Evolutionary conservation across 2,888 invertebrate species (phyloP).

Genomic region (Theretra japonica): DNA sequence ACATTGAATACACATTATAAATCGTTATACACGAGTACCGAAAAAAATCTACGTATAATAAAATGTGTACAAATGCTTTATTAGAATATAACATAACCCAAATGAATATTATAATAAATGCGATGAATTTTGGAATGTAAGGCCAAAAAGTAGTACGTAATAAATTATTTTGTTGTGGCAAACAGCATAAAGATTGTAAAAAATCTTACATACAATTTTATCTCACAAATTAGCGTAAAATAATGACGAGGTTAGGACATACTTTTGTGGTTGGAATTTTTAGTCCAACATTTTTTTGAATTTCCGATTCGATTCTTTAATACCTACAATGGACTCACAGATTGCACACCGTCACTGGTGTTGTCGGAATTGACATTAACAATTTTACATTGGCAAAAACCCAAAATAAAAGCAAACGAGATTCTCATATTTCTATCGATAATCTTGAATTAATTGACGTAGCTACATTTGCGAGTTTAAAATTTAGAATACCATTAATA

Average conservation of each 20-base stretch:
- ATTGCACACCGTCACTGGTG: conserved; percentile 4
- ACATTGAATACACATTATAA: conserved; percentile 23
- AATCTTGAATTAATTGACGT: conserved; percentile 44
- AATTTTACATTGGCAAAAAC: conserved; percentile 31
- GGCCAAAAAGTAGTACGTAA: neutral
- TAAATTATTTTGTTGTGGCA: neutral
- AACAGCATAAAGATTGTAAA: neutral
- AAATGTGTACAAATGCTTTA: neutral
- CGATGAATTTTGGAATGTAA: neutral
- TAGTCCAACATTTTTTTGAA: no score
- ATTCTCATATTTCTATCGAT: conserved; percentile 30
- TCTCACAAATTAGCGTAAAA: no score
- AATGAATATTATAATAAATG: neutral
- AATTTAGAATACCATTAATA: conserved; percentile 2
- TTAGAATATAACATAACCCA: neutral
- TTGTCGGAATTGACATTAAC: conserved; percentile 32
- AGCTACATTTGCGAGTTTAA: conserved; percentile 28
- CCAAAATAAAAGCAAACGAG: neutral
- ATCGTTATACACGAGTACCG: neutral
- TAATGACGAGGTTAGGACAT: no score
- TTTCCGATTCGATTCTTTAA: no score
- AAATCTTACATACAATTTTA: neutral
- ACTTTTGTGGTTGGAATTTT: no score
- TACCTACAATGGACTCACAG: conserved; percentile 27
- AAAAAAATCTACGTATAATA: neutral